Base-by-base conservation (phyloP, 37 sponge, comb jelly and placozoan species). In the Eunapius fragilis region DNA sequence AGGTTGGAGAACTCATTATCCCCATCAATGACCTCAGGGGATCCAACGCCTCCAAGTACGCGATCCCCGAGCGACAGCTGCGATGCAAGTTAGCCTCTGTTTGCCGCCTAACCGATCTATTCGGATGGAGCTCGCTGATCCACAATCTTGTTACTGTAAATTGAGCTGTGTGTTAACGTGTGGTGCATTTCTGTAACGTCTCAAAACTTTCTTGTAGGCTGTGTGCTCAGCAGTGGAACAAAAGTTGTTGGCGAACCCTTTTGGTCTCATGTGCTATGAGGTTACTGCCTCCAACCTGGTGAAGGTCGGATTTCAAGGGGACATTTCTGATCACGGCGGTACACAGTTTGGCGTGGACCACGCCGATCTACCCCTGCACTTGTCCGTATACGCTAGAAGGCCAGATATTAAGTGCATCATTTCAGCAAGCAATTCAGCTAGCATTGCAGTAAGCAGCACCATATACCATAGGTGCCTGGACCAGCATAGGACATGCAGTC, bases 91-190 rank as follows among this genome's bases (percentile, higher is more conserved):
- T 97, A 38, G 98, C 98, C 3, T 72, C 94, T 0, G 32, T 93
- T 35, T 97, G 91, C 74, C 70, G 98, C 35, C 78, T 98, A 33
- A 90, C 87, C 32, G 94, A 92, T 27, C 25, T 80, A 74, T 92
- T 89, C 72, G 94, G 92, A 0, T 95, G 96, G 98, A 82, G 77
- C 68, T 81, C 85, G 48, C 75, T 82, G 37, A 91, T 97, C 50
- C 91, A 95, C 71, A 91, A 85, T 33, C 93, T 93, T 84, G 91
- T 95, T 37, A 89, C 94, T 32, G 97, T 97, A 31, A 97, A n/a
- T n/a, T 5, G 25, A 49, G 19, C 1, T 9, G 0, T 31, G 5
- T 0, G 27, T 13, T 0, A 31, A 31, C 27, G 75, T 35, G 17
- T 41, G 38, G 41, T 49, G 23, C 25, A 25, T 24, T 36, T 78